These are phyloP conservation scores for Labrus mixtus DNA, from an alignment of 2,113 vertebrate species.

Conservation along the genomic window DNA sequence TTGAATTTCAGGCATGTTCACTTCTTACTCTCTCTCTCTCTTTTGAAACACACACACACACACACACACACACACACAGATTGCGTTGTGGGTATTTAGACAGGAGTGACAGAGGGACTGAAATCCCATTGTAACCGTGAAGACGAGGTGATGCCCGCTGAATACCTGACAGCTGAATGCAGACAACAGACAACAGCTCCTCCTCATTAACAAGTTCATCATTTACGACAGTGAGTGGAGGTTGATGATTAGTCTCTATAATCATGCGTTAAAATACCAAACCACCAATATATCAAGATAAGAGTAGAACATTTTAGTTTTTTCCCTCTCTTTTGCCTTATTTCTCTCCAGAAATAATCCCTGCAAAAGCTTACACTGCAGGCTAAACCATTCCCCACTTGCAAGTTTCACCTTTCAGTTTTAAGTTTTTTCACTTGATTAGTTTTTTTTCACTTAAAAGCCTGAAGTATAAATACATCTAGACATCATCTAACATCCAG, in stretches of 20 bases:
- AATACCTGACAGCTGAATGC: conserved; percentile 66
- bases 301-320: neutral
- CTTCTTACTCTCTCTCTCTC: conserved; percentile 38
- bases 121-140: conserved; percentile 50
- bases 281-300: conserved; percentile 12
- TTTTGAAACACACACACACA: conserved; percentile 10
- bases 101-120: conserved; percentile 52
- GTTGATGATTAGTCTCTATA: conserved; percentile 15
- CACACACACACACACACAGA: conserved; percentile 19
- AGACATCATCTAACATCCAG: too few species aligned
- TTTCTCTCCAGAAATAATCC: neutral
- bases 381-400: too few species aligned
- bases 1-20: conserved; percentile 76
- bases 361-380: neutral
- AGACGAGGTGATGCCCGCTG: conserved; percentile 51
- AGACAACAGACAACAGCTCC: conserved; percentile 15
- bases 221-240: neutral
- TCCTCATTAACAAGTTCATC: conserved; percentile 27
- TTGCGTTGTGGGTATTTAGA: conserved; percentile 48
- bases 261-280: neutral
- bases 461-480: too few species aligned
- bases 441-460: too few species aligned
- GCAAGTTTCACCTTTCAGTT: too few species aligned
- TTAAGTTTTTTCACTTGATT: too few species aligned
- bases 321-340: neutral